A percentile compares a stretch with the other conserved stretches of the same genome.
These are phyloP conservation scores for Nebria ingens DNA, from an alignment of 1,140 invertebrate species.

Conservation along the genomic window DNA sequence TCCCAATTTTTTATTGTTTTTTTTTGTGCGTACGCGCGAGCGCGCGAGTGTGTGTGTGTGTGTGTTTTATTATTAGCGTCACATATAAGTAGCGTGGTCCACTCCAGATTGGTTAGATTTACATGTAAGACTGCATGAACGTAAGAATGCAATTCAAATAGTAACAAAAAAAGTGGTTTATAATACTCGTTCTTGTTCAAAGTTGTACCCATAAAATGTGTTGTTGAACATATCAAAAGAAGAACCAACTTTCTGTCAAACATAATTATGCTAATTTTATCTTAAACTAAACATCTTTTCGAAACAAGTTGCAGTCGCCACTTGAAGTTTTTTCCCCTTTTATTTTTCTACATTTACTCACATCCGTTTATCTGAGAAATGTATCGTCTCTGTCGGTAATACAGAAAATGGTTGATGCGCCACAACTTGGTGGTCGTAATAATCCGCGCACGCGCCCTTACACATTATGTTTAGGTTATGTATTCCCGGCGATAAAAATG, in stretches of 20 bases:
- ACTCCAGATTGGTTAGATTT: too few species aligned
- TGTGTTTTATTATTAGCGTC: too few species aligned
- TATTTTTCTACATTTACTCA: not conserved
- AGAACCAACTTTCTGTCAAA: not conserved
- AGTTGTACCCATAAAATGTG: not conserved
- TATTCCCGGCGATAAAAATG: not conserved
- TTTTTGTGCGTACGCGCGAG: too few species aligned
- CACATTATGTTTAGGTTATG: not conserved
- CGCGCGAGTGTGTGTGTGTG: too few species aligned
- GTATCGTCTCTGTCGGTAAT: not conserved
- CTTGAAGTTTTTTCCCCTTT: too few species aligned
- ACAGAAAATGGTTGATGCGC: not conserved
- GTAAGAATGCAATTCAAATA: too few species aligned
- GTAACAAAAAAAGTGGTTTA: too few species aligned
- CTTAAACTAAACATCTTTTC: not conserved
- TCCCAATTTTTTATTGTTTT: too few species aligned
- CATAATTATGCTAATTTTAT: not conserved
- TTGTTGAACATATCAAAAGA: not conserved
- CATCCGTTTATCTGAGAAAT: not conserved
- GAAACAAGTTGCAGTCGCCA: not conserved
- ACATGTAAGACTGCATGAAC: too few species aligned
- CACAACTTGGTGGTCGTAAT: not conserved
- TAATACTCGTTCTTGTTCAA: too few species aligned
- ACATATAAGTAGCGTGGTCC: too few species aligned
- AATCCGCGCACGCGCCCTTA: not conserved